These are phyloP conservation scores for Nebria brevicollis DNA, from an alignment of 2,888 invertebrate genomes.

Conservation along the genomic window DNA sequence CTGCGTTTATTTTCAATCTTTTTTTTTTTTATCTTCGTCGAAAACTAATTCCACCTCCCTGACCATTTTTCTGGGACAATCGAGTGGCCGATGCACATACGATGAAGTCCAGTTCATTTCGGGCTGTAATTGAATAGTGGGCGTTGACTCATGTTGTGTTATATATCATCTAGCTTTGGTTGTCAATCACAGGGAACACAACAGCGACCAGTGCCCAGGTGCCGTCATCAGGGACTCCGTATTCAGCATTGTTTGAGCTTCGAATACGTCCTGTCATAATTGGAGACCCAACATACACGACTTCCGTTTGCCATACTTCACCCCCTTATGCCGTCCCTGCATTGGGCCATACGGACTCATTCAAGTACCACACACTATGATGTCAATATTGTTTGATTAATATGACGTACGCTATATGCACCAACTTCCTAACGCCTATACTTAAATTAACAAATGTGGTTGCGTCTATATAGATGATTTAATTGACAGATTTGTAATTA, in stretches of 20 bases:
- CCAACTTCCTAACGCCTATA: background rate
- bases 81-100: background rate
- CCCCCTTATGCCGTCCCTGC: background rate
- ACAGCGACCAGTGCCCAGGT: background rate
- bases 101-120: background rate
- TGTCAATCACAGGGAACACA: slow-evolving; percentile 28
- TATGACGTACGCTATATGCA: background rate
- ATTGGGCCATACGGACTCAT: background rate
- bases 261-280: slow-evolving; percentile 28
- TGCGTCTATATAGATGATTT: background rate
- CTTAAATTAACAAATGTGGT: background rate
- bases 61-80: background rate
- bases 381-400: slow-evolving; percentile 18
- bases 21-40: background rate
- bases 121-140: slow-evolving; percentile 41
- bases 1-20: background rate
- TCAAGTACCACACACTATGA: background rate
- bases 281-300: slow-evolving; percentile 38
- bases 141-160: slow-evolving; percentile 20
- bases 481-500: background rate
- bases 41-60: background rate
- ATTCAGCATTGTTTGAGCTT: slow-evolving; percentile 3
- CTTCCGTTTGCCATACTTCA: slow-evolving; percentile 27
- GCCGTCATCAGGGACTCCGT: background rate
- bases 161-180: slow-evolving; percentile 25